Conservation (phyloP, 2,797 vertebrate genomes). For the Epinephelus malabaricus region DNA sequence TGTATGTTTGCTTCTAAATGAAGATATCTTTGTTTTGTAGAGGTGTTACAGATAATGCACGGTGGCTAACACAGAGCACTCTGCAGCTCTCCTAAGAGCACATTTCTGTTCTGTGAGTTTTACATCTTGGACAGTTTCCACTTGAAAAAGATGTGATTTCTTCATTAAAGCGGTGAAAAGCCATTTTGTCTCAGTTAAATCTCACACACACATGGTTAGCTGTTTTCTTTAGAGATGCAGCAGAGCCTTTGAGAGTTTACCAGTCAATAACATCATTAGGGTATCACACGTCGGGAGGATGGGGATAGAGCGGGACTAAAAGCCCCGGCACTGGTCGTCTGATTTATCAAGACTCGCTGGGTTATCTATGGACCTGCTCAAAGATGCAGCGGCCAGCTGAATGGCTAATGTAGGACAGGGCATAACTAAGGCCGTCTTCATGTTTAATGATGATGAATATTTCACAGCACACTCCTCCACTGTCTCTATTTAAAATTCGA, state of each 20-base stretch:
- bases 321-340: constrained; percentile 18
- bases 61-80: background rate
- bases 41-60: background rate
- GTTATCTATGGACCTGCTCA: constrained; percentile 67
- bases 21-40: background rate
- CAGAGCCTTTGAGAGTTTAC: constrained; percentile 7
- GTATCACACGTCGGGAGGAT: background rate
- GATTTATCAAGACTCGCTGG: constrained; percentile 41
- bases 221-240: background rate
- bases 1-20: too few relatives aligned
- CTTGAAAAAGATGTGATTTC: background rate
- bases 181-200: background rate
- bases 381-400: constrained; percentile 64
- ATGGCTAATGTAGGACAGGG: constrained; percentile 66
- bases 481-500: constrained; percentile 71
- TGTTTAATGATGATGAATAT: constrained; percentile 86
- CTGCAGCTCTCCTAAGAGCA: too few relatives aligned
- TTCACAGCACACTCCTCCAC: constrained; percentile 70
- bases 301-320: constrained; percentile 2
- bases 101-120: background rate
- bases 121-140: background rate
- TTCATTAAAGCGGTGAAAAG: background rate
- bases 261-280: constrained; percentile 30
- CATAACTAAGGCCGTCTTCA: constrained; percentile 74
- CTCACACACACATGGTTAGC: background rate